Conservation (phyloP, 1,140 invertebrate species). For the Leucophenga varia region DNA sequence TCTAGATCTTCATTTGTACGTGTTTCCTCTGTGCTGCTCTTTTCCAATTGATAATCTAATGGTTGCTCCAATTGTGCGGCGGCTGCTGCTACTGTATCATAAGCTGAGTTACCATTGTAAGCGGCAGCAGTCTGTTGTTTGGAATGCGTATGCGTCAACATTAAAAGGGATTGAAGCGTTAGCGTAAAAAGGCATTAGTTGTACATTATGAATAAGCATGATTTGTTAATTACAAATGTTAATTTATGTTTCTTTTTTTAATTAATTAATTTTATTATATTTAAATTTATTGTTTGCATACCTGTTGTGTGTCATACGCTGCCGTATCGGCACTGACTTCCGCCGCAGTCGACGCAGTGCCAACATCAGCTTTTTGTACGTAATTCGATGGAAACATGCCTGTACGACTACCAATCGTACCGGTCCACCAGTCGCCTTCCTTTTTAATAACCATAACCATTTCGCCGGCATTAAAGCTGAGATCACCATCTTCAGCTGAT, state of each 20-base stretch:
- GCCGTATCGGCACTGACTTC: conserved; percentile 3
- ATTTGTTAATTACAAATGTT: background rate
- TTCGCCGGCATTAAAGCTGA: conserved; percentile 90
- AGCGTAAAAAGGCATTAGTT: background rate
- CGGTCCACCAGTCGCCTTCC: conserved; percentile 99
- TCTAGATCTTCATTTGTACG: conserved; percentile 52
- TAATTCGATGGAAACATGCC: conserved; percentile 97
- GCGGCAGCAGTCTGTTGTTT: conserved; percentile 12
- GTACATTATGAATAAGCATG: background rate
- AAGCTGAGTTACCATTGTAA: conserved; percentile 33
- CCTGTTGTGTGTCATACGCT: conserved; percentile 31
- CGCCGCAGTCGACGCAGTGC: conserved; percentile 20
- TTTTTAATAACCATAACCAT: conserved; percentile 82
- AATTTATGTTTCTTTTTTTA: conserved; percentile 1
- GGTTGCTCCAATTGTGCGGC: background rate
- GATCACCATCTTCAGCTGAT: conserved; percentile 86
- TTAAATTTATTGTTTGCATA: too few relatives aligned
- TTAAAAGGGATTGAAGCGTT: too few relatives aligned
- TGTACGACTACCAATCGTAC: conserved; percentile 74
- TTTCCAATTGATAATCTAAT: background rate
- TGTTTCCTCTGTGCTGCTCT: conserved; percentile 33
- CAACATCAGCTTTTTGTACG: conserved; percentile 63
- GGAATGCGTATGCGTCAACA: background rate
- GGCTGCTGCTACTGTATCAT: conserved; percentile 19
- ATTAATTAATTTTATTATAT: conserved; percentile 1